Evolutionary conservation across 2,113 vertebrate genomes (phyloP), one percentile per base, ranked within the genome.

Genomic region (Bufo gargarizans): DNA sequence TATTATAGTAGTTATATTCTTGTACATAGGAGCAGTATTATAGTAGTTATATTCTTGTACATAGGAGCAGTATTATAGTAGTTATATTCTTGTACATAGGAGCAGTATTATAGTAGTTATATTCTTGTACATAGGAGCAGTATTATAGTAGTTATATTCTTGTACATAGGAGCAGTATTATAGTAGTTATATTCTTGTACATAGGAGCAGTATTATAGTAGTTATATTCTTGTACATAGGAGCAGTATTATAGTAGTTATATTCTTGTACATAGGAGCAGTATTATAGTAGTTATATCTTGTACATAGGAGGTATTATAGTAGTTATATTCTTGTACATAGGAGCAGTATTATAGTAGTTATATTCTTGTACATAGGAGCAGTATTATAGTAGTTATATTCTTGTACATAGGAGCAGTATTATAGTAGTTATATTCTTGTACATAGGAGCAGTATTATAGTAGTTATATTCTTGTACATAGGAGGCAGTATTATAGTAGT

Each of bases 241-340:
- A 7, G 10, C 71, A 74, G 43, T 74, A 74, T 47, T 74, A 49
- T 47, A 19, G 14, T 74, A 74, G 43, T 74, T 49, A 74, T 74
- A 74, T 47, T 74, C 43, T 47, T 47, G 43, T 74, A 74, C 45
- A 74, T 47, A 71, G 67, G 67, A 17, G n/a, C 6, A 76, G 72
- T 76, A 76, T 20, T 76, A 20, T 10, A 76, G 72, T 76, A 76
- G 72, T 50, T 76, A 76, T 76, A 76, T 76, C 72, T 76, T 76
- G 45, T 19, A 50, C 47, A 76, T 76, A 10, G 16, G 72, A 9
- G 67, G 67, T 71, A 71, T 33, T 71, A 71, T 71, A 71, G 67
- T 71, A 71, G 67, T 71, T 71, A 65, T 65, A 65, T 20, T 65
- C 61, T 65, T 65, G 59, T 19, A 61, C 59, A 71, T 71, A 71